These are phyloP conservation scores for Gymnothorax reevesii DNA, from an alignment of 2,797 vertebrate species.

Conservation along the genomic window DNA sequence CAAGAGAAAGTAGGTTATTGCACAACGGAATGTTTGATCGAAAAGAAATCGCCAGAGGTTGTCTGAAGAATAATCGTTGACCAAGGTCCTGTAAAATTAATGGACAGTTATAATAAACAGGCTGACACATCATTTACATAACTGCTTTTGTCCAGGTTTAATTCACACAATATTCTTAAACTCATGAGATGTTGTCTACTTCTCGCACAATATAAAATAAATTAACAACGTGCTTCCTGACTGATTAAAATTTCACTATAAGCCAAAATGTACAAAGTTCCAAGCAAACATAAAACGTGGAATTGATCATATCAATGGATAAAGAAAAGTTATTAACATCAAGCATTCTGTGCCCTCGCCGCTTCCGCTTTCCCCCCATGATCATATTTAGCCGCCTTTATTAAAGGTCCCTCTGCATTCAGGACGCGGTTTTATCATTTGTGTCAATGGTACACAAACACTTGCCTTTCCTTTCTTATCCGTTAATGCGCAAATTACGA, in stretches of 20 bases:
- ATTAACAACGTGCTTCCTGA: constrained; percentile 74
- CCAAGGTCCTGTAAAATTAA: constrained; percentile 20
- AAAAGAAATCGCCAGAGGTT: constrained; percentile 17
- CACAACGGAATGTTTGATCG: not conserved
- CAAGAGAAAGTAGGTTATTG: not conserved
- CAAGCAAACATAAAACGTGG: constrained; percentile 53
- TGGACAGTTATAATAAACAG: constrained; percentile 28
- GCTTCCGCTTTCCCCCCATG: not conserved
- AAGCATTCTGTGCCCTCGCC: constrained; percentile 2
- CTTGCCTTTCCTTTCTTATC: constrained; percentile 13
- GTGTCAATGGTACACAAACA: constrained; percentile 41
- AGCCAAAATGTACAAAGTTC: constrained; percentile 51
- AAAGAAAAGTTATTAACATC: constrained; percentile 32
- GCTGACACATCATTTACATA: constrained; percentile 47
- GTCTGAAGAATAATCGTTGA: constrained; percentile 15
- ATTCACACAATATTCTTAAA: constrained; percentile 75
- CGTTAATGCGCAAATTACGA: constrained; percentile 31
- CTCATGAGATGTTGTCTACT: constrained; percentile 78
- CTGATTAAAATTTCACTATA: constrained; percentile 45
- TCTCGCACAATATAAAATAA: constrained; percentile 80
- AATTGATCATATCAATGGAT: constrained; percentile 28
- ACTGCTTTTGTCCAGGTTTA: constrained; percentile 62
- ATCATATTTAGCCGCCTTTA: constrained; percentile 15
- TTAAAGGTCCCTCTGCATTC: constrained; percentile 15
- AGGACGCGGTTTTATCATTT: constrained; percentile 25